Evolutionary conservation across 1,140 invertebrate species (phyloP), one percentile per base, ranked within the genome.

Genomic region (Meloidogyne hapla): DNA sequence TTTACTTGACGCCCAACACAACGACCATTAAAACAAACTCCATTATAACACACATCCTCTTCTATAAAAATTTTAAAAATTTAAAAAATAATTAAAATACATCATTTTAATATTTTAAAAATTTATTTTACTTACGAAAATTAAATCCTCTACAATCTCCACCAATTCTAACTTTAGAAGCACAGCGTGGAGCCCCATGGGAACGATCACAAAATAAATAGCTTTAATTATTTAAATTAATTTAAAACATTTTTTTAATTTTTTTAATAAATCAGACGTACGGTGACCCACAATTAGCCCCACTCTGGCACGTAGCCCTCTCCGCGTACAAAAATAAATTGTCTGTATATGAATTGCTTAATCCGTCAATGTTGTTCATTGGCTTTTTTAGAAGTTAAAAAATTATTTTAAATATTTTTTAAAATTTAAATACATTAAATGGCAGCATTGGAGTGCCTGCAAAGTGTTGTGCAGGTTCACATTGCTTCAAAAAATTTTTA

Each of bases 201-300:
- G 81, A 82, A 6, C 68, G 65, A 68, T 87, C 83, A 72, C 85
- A 86, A 75, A 86, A 86, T 18, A 86, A 73, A 62, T 82, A 86
- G 28, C 71, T 68, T 68, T 68, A 40, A 40, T n/a, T 38, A 68
- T 8, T 40, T 10, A 25, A 68, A 25, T 21, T n/a, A 68, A 68
- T 9, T 38, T 38, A 56, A 56, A n/a, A n/a, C n/a, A 56, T 56
- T 56, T n/a, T 15, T n/a, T 56, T 21, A 56, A 56, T 56, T 6
- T 8, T 15, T 15, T 56, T 15, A n/a, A n/a, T n/a, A n/a, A n/a
- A n/a, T n/a, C n/a, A 56, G 3, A 56, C 3, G 0, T 56, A 56
- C 48, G 12, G 18, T 1, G 85, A 87, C 8, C 83, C 85, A 81
- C 84, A 85, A 69, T 81, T 80, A 42, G 66, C 74, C 4, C 48